Percentiles rank a stretch among this genome's conserved stretches.
phyloP scores from a whole-genome alignment of 2,113 vertebrate genomes.

The Hemibagrus wyckioides region DNA sequence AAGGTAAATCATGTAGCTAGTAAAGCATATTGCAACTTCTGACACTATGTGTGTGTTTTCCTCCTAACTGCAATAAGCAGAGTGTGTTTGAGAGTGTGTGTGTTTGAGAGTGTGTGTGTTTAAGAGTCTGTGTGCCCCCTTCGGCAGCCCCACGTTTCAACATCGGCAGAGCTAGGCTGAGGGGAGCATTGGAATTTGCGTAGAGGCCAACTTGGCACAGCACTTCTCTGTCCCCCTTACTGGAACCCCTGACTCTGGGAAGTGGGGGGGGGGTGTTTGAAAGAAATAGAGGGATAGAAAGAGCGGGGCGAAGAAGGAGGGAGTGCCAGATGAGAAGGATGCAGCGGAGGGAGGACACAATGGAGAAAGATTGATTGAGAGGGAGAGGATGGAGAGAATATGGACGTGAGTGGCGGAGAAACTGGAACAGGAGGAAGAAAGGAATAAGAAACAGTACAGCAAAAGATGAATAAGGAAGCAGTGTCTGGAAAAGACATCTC shows the following conservation, averaged over 20 bases:
- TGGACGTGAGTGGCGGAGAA: not conserved
- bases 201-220: slow-evolving; percentile 76
- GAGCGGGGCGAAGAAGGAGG: not conserved
- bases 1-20: not conserved
- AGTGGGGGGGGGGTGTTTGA: not conserved
- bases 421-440: not conserved
- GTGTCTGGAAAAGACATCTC: slow-evolving; percentile 44
- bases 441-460: not conserved
- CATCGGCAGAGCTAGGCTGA: slow-evolving; percentile 67
- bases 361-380: slow-evolving; percentile 34
- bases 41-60: slow-evolving; percentile 14
- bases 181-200: slow-evolving; percentile 74
- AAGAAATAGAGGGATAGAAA: slow-evolving; percentile 8
- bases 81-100: slow-evolving; percentile 54
- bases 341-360: not conserved
- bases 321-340: slow-evolving; percentile 12
- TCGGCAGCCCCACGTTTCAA: slow-evolving; percentile 69
- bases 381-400: slow-evolving; percentile 37
- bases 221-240: slow-evolving; percentile 52
- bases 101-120: slow-evolving; percentile 57
- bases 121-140: slow-evolving; percentile 64
- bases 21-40: not conserved
- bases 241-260: slow-evolving; percentile 45
- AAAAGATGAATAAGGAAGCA: slow-evolving; percentile 8
- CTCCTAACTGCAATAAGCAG: slow-evolving; percentile 6